Evolutionary conservation across 2,113 vertebrate genomes (phyloP).

Genomic region (Catharus fuscescens): DNA sequence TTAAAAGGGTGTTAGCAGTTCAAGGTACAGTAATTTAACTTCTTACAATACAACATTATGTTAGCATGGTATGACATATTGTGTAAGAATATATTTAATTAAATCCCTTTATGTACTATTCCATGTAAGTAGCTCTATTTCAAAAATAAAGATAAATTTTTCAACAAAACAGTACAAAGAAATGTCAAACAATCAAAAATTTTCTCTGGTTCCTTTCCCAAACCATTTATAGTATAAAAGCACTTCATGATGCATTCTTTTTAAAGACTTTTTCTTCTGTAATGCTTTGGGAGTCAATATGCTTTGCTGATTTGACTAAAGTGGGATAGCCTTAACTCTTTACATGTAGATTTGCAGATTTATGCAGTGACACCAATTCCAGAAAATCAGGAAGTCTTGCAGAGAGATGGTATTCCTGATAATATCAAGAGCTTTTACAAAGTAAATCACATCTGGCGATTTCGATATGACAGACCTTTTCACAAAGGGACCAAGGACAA

Average conservation of each 20-base stretch:
- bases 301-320: neutral
- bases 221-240: neutral
- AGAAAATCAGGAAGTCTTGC: constrained; percentile 94
- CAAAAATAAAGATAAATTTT: neutral
- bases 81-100: neutral
- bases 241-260: neutral
- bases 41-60: neutral
- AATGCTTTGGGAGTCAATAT: neutral
- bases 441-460: constrained; percentile 98
- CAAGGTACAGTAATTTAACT: neutral
- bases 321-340: constrained; percentile 76
- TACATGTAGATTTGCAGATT: constrained; percentile 90
- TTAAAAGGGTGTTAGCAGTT: neutral
- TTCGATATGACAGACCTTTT: constrained; percentile 95
- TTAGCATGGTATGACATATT: neutral
- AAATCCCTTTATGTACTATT: neutral
- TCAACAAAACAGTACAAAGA: neutral
- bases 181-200: neutral
- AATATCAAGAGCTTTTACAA: constrained; percentile 99
- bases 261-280: neutral
- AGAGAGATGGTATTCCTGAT: constrained; percentile 94
- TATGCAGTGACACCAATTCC: constrained; percentile 97
- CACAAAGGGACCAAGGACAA: constrained; percentile 99
- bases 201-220: neutral
- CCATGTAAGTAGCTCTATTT: neutral